These are phyloP conservation scores for Acromyrmex charruanus DNA, from an alignment of 1,140 invertebrate genomes.

Conservation along the genomic window DNA sequence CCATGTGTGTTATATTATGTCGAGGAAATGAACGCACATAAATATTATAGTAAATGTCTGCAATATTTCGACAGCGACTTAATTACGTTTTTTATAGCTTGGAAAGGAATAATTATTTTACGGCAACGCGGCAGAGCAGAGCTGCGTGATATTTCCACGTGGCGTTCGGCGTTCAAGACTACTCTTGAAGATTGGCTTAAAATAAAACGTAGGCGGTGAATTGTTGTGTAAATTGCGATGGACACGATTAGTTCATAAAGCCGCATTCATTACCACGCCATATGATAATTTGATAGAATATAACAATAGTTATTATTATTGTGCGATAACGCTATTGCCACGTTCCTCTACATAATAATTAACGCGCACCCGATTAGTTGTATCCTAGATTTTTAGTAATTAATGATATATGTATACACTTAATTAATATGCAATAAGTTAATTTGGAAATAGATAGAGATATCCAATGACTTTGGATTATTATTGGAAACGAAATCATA, in stretches of 20 bases:
- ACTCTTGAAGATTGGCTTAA: slow-evolving; percentile 15
- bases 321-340: background rate
- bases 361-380: background rate
- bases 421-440: slow-evolving; percentile 40
- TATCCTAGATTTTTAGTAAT: slow-evolving; percentile 47
- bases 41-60: slow-evolving; percentile 17
- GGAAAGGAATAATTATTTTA: slow-evolving; percentile 46
- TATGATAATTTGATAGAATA: slow-evolving; percentile 44
- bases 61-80: slow-evolving; percentile 37
- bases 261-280: slow-evolving; percentile 20
- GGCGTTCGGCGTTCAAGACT: slow-evolving; percentile 12
- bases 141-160: slow-evolving; percentile 40
- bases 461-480: slow-evolving; percentile 26
- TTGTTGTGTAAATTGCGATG: slow-evolving; percentile 46
- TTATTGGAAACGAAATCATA: background rate
- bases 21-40: slow-evolving; percentile 2
- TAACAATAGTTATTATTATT: slow-evolving; percentile 27
- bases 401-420: slow-evolving; percentile 33
- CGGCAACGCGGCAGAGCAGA: background rate
- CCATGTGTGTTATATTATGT: background rate
- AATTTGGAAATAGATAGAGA: slow-evolving; percentile 18
- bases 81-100: slow-evolving; percentile 28
- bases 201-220: slow-evolving; percentile 29
- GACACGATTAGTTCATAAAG: slow-evolving; percentile 44
- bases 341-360: slow-evolving; percentile 8